These are phyloP conservation scores for Oryzias dopingdopingensis DNA, from an alignment of 2,797 vertebrate species.

Conservation along the genomic window DNA sequence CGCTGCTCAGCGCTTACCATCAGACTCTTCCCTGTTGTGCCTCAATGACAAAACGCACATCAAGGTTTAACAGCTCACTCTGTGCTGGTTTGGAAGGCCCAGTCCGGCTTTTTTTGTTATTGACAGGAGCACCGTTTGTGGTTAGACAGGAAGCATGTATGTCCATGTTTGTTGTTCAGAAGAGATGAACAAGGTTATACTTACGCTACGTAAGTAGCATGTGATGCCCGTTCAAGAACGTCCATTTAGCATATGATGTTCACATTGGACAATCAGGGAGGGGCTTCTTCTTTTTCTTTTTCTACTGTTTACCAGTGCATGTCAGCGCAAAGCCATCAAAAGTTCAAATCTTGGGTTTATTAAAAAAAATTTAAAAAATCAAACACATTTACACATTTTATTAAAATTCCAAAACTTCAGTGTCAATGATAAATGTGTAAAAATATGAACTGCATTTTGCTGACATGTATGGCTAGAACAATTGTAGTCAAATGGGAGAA, in stretches of 20 bases:
- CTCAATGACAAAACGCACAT: conserved; percentile 70
- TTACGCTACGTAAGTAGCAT: neutral
- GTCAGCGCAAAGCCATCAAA: too few relatives aligned
- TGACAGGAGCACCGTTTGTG: conserved; percentile 41
- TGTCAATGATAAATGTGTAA: conserved; percentile 21
- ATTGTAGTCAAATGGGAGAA: conserved; percentile 75
- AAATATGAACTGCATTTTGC: conserved; percentile 72
- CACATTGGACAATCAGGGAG: too few relatives aligned
- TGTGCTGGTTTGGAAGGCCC: conserved; percentile 40
- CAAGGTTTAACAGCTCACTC: conserved; percentile 68
- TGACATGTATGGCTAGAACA: conserved; percentile 81
- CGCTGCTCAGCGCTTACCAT: conserved; percentile 61
- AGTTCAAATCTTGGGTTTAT: too few relatives aligned
- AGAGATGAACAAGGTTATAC: conserved; percentile 23
- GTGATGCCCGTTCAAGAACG: conserved; percentile 3
- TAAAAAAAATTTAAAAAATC: too few relatives aligned
- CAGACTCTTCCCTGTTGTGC: conserved; percentile 55
- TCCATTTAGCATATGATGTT: too few relatives aligned
- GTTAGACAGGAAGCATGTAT: conserved; percentile 25
- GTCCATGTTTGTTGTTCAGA: conserved; percentile 38
- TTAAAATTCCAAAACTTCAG: too few relatives aligned
- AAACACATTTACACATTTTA: too few relatives aligned
- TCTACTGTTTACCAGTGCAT: too few relatives aligned
- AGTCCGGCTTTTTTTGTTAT: conserved; percentile 39
- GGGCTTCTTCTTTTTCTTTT: too few relatives aligned